Evolutionary conservation across 30 jellyfish, hydroid and myxozoan species (phyloP).

Genomic region (Aurelia sp.): DNA sequence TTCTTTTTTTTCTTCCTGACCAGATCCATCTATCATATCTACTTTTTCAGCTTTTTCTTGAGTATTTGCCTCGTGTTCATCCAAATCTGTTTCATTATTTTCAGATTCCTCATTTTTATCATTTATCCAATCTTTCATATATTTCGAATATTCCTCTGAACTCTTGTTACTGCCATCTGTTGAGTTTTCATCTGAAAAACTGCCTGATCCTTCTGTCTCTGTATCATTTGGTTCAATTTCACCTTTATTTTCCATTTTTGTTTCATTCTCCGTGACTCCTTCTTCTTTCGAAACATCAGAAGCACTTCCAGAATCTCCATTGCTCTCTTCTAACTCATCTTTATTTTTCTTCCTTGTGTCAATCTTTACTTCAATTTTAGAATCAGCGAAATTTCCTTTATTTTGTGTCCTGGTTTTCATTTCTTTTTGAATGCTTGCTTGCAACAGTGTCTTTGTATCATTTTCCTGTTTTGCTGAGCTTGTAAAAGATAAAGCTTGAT

Average conservation of each 20-base stretch:
- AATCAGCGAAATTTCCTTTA: no score
- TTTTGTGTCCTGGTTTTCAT: no score
- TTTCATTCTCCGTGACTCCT: background rate
- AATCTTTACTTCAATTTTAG: no score
- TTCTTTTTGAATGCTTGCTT: background rate
- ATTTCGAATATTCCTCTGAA: slow-evolving; percentile 25
- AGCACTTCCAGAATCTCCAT: no score
- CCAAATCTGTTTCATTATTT: background rate
- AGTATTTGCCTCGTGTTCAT: background rate
- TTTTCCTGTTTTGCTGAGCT: no score
- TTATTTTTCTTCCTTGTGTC: no score
- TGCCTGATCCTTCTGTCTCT: background rate
- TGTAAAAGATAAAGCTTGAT: no score
- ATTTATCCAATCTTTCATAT: slow-evolving; percentile 33
- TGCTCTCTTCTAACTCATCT: no score
- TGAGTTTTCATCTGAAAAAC: background rate
- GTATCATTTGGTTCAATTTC: background rate
- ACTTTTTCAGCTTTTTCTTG: background rate
- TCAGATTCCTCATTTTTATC: background rate
- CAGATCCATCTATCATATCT: background rate
- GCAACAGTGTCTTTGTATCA: no score
- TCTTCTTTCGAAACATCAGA: background rate
- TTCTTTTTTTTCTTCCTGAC: background rate
- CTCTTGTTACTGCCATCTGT: background rate
- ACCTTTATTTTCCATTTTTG: no score